These are phyloP conservation scores for Drosophila subsilvestris DNA, from an alignment of 2,888 invertebrate species.

Conservation along the genomic window DNA sequence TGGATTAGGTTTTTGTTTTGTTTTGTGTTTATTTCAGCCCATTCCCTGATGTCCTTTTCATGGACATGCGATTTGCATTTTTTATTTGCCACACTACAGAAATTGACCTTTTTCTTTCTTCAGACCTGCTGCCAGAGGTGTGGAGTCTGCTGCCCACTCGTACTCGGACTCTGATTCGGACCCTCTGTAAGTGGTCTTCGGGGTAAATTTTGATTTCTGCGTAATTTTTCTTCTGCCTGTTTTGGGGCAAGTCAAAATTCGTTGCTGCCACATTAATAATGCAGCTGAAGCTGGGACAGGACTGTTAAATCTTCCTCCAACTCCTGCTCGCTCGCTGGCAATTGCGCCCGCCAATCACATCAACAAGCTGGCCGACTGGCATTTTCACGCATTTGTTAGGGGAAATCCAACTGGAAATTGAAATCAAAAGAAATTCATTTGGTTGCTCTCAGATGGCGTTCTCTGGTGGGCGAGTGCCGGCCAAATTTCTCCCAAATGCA, in stretches of 20 bases:
- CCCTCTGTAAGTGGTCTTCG: slow-evolving; percentile 66
- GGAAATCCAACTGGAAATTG: slow-evolving; percentile 56
- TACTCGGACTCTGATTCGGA: slow-evolving; percentile 19
- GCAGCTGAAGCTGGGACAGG: slow-evolving; percentile 41
- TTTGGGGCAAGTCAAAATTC: slow-evolving; percentile 58
- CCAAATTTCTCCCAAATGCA: slow-evolving; percentile 80
- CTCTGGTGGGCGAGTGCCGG: slow-evolving; percentile 16
- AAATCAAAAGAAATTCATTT: slow-evolving; percentile 76
- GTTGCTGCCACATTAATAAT: slow-evolving; percentile 62
- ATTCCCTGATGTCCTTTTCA: slow-evolving; percentile 74
- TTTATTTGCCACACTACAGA: slow-evolving; percentile 53
- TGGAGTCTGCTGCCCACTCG: slow-evolving; percentile 17
- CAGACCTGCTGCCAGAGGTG: neutral
- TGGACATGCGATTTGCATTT: slow-evolving; percentile 68
- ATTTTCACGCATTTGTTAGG: slow-evolving; percentile 66
- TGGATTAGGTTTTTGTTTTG: slow-evolving; percentile 13
- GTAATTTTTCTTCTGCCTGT: slow-evolving; percentile 61
- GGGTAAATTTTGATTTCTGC: slow-evolving; percentile 75
- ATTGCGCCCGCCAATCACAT: slow-evolving; percentile 44
- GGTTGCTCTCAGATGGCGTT: slow-evolving; percentile 20
- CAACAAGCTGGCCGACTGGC: slow-evolving; percentile 15
- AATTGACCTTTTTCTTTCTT: slow-evolving; percentile 42
- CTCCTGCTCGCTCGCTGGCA: neutral
- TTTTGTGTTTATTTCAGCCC: slow-evolving; percentile 27
- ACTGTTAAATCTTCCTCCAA: too few species aligned